A percentile compares a stretch with the other conserved stretches of the same genome.
Evolutionary conservation across 2,888 invertebrate species (phyloP).

Genomic region (Anodontia alba): DNA sequence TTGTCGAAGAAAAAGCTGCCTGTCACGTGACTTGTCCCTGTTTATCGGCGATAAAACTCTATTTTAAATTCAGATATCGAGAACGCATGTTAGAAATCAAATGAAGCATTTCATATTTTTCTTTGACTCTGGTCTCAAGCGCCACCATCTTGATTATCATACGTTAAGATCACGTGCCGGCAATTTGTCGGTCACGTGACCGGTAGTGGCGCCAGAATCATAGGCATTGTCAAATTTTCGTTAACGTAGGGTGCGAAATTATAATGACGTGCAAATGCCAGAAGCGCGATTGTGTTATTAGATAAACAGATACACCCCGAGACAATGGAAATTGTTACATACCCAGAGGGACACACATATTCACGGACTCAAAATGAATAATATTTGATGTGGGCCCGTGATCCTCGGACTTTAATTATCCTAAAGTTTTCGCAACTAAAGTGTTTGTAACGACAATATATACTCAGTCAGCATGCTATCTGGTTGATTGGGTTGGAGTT

Average conservation of each 20-base stretch:
- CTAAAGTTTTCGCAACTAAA: too few species aligned
- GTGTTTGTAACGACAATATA: too few species aligned
- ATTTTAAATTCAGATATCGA: background rate
- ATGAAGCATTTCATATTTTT: background rate
- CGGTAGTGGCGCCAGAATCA: background rate
- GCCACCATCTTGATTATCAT: background rate
- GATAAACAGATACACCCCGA: background rate
- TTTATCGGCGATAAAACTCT: background rate
- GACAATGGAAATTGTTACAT: background rate
- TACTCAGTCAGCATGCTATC: too few species aligned
- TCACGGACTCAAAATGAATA: too few species aligned
- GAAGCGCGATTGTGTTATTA: background rate
- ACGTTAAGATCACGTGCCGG: constrained; percentile 4
- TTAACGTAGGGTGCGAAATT: background rate
- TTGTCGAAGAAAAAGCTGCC: background rate
- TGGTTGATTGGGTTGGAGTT: too few species aligned
- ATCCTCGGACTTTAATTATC: too few species aligned
- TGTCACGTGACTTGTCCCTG: background rate
- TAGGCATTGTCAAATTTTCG: background rate
- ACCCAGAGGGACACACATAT: too few species aligned
- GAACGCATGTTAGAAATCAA: background rate
- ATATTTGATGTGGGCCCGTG: too few species aligned
- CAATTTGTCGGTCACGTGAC: constrained; percentile 28
- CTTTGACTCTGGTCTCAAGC: background rate
- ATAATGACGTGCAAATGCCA: background rate